Evolutionary conservation across 2,797 vertebrate genomes (phyloP).

Genomic region (Bradypus variegatus): DNA sequence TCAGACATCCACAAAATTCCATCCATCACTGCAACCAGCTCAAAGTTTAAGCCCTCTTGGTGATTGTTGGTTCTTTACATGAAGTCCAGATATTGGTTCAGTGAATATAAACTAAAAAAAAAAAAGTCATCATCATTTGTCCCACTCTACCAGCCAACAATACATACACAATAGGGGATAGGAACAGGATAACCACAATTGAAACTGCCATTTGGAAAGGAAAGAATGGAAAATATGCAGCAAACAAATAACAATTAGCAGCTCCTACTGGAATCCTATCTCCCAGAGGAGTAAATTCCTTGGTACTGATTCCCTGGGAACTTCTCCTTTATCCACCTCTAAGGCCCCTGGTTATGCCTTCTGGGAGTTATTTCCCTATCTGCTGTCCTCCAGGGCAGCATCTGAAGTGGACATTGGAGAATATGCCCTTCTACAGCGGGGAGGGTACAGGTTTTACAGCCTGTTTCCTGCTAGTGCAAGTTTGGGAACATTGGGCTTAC

Average conservation of each 20-base stretch:
- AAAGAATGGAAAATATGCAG: not conserved
- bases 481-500: not conserved
- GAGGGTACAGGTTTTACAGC: not conserved
- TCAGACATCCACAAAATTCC: not conserved
- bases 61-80: not conserved
- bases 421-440: not conserved
- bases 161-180: not conserved
- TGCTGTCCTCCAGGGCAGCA: not conserved
- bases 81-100: not conserved
- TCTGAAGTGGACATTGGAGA: not conserved
- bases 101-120: not conserved
- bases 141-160: not conserved
- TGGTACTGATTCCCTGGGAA: not conserved
- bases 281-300: not conserved
- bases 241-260: not conserved
- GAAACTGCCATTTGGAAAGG: slow-evolving; percentile 7
- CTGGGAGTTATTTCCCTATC: not conserved
- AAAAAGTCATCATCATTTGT: not conserved
- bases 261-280: not conserved
- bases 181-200: not conserved
- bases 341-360: not conserved
- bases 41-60: not conserved
- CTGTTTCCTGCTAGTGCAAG: not conserved
- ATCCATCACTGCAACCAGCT: not conserved
- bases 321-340: not conserved